These are phyloP conservation scores for Pseudanteris insignis DNA, from an alignment of 2,888 invertebrate species.

Conservation along the genomic window DNA sequence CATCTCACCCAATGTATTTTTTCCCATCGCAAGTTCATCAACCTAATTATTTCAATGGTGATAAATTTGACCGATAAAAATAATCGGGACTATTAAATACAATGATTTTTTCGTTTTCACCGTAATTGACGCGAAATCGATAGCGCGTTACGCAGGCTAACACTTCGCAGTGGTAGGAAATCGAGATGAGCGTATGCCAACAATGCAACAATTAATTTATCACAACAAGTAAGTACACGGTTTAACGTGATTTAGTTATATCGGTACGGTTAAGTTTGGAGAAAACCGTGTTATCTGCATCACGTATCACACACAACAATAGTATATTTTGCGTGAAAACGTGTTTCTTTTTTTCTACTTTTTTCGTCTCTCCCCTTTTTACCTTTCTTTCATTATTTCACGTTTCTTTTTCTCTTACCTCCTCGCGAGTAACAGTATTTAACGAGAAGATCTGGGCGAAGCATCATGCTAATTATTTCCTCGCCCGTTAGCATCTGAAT, in stretches of 20 bases:
- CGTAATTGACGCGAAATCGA: no score
- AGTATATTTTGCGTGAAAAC: slow-evolving; percentile 32
- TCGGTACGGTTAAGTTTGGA: slow-evolving; percentile 24
- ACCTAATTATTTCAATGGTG: no score
- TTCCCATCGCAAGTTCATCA: no score
- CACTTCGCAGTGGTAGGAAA: no score
- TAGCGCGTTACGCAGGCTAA: no score
- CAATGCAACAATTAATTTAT: slow-evolving; percentile 19
- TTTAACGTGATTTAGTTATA: slow-evolving; percentile 15
- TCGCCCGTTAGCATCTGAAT: slow-evolving; percentile 43
- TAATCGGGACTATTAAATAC: no score
- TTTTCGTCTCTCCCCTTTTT: no score
- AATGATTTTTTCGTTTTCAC: no score
- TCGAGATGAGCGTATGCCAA: not conserved
- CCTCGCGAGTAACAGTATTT: slow-evolving; percentile 37
- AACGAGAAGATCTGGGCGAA: slow-evolving; percentile 37
- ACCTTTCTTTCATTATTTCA: no score
- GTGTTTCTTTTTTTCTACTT: slow-evolving; percentile 16
- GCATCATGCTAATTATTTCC: slow-evolving; percentile 45
- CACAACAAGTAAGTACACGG: not conserved
- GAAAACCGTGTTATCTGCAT: slow-evolving; percentile 28
- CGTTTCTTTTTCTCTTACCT: no score
- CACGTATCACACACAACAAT: slow-evolving; percentile 30
- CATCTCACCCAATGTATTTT: no score
- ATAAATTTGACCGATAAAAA: no score